Base-by-base conservation (phyloP, 2,888 invertebrate genomes). In the Epirrhoe tristata region DNA sequence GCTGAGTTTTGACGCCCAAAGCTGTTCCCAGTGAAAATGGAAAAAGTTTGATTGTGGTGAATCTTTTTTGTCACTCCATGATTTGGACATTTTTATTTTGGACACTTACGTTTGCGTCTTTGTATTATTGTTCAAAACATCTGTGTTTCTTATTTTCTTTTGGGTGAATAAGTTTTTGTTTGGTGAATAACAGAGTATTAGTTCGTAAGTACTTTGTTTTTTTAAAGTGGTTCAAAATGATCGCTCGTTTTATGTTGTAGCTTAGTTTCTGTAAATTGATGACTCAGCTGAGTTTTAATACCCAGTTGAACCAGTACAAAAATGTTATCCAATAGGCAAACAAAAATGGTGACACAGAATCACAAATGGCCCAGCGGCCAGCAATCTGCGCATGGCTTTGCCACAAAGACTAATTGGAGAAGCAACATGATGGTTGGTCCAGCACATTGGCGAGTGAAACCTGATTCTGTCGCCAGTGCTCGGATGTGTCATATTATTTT, bases 41-140 rank as follows among this genome's bases (percentile, higher is more conserved):
- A 90, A 91, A 91, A 90, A 91, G 87, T 91, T 90, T 89, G 89
- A 90, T 87, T 90, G 89, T 86, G 79, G 76, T 77, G 77, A 74
- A 78, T 84, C 85, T 89, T 87, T 70, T 89, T 88, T 86, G 89
- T 88, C 86, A 87, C 85, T 81, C 81, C 81, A 81, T 88, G 84
- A 87, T 87, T 89, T 83, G 83, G 83, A 79, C 83, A 81, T 86
- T 88, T 86, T 84, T 84, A 84, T 87, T 83, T 83, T 77, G 77
- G 78, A 79, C 60, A 64, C 67, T 70, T 71, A 68, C 69, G 62
- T 64, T 50, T 71, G 65, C 50, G 58, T 75, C 74, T 74, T 34
- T 75, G 67, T 68, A 54, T 70, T 70, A 61, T 73, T 64, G 62
- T 66, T 72, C 55, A 69, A 46, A 63, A 31, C 39, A 43, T 43